phyloP scores from a whole-genome alignment of 2,888 invertebrate species.

The Acanthopleura granulata region DNA sequence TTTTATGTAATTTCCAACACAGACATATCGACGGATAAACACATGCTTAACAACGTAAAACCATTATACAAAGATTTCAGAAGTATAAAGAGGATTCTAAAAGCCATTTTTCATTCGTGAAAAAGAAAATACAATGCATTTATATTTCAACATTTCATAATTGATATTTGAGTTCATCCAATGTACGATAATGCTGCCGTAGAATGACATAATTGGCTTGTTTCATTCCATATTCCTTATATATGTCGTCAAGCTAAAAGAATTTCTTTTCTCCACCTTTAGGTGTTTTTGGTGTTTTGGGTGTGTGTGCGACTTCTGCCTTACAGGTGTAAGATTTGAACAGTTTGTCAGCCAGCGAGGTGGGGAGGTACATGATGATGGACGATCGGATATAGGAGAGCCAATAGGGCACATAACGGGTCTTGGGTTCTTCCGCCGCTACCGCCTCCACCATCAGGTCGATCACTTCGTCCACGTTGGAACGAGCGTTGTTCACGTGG shows the following conservation, averaged over 20 bases:
- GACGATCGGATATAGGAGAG: conserved; percentile 46
- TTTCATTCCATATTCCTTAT: neutral
- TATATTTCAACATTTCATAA: too few species aligned
- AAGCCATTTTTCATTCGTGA: too few species aligned
- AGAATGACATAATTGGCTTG: too few species aligned
- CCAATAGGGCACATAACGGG: conserved; percentile 59
- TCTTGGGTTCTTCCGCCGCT: conserved; percentile 39
- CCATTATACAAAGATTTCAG: too few species aligned
- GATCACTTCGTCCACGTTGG: conserved; percentile 55
- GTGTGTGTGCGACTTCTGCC: neutral
- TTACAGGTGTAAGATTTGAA: conserved; percentile 32
- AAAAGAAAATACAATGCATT: too few species aligned
- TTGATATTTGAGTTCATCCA: too few species aligned
- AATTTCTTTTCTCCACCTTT: conserved; percentile 13
- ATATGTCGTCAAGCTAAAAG: neutral
- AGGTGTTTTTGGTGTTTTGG: conserved; percentile 9
- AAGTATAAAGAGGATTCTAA: too few species aligned
- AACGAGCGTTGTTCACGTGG: conserved; percentile 55
- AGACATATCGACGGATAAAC: too few species aligned
- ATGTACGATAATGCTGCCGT: too few species aligned
- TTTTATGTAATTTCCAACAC: too few species aligned
- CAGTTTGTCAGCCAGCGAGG: conserved; percentile 48
- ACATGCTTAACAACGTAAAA: too few species aligned
- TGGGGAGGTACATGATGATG: conserved; percentile 49
- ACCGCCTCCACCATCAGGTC: conserved; percentile 58